phyloP scores from a whole-genome alignment of 2,113 vertebrate genomes.

The human (Homo sapiens) region DNA sequence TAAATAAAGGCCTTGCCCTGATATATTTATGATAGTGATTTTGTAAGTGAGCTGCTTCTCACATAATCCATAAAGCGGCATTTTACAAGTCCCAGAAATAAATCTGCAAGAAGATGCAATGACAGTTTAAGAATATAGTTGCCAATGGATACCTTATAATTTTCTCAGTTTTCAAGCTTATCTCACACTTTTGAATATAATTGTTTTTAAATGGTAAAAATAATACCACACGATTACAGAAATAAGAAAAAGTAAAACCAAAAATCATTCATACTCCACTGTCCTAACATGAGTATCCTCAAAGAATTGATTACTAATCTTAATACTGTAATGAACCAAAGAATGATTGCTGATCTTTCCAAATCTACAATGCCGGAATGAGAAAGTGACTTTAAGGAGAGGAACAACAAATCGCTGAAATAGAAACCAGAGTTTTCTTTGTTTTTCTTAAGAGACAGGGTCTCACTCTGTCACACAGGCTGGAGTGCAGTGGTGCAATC shows the following conservation, averaged over 20 bases:
- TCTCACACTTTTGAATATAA: not conserved
- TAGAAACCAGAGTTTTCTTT: not conserved
- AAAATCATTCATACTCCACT: not conserved
- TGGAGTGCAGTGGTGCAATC: too few relatives aligned
- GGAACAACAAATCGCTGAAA: not conserved
- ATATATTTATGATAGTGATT: not conserved
- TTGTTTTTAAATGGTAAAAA: conserved; percentile 10
- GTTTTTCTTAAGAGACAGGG: too few relatives aligned
- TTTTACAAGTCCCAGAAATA: conserved; percentile 43
- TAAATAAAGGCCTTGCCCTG: conserved; percentile 18
- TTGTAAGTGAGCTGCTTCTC: not conserved
- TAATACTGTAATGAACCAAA: not conserved
- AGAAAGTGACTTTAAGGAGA: not conserved
- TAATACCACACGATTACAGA: conserved; percentile 8
- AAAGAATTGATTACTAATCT: not conserved
- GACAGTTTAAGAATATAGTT: not conserved
- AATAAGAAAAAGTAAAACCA: conserved; percentile 10
- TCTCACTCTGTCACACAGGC: too few relatives aligned
- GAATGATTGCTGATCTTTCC: not conserved
- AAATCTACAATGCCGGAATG: not conserved
- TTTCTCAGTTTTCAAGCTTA: conserved; percentile 25
- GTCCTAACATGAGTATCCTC: not conserved
- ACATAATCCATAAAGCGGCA: not conserved
- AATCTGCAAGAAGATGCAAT: not conserved
- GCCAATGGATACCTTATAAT: not conserved